Evolutionary conservation across 2,113 vertebrate species (phyloP).

Genomic region (Oplegnathus fasciatus): DNA sequence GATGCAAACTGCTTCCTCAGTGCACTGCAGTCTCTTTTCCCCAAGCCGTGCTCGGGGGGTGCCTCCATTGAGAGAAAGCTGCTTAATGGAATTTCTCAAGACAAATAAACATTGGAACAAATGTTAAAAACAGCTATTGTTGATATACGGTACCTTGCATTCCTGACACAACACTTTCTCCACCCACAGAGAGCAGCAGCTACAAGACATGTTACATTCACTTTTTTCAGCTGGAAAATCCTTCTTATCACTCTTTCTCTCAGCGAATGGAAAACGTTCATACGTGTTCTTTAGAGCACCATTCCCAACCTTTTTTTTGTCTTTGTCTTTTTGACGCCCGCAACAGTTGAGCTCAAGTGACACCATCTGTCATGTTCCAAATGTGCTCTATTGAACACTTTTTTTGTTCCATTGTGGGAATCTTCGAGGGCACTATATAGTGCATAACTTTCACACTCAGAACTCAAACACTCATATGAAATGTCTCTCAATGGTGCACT

Average conservation of each 20-base stretch:
- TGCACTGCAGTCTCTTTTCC: constrained; percentile 12
- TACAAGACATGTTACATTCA: neutral
- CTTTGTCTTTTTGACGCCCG: too few species aligned
- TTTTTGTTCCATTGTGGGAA: too few species aligned
- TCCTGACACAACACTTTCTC: neutral
- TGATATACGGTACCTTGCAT: neutral
- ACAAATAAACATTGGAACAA: constrained; percentile 17
- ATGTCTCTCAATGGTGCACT: neutral
- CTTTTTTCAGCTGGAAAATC: neutral
- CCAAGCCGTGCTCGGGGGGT: neutral
- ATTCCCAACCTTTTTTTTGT: neutral
- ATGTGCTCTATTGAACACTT: neutral
- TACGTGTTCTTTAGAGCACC: neutral
- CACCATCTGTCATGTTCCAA: neutral
- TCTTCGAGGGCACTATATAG: too few species aligned
- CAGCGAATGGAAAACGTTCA: neutral
- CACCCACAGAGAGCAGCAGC: neutral
- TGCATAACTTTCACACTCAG: too few species aligned
- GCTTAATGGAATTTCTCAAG: neutral
- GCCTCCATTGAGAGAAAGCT: constrained; percentile 9
- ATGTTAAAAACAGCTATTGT: neutral
- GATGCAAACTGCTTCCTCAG: constrained; percentile 50
- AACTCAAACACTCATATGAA: too few species aligned
- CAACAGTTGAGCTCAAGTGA: too few species aligned
- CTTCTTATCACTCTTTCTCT: neutral